Evolutionary conservation across 2,113 vertebrate species (phyloP), one percentile per base, ranked within the genome.

Genomic region (Irena cyanogastra): DNA sequence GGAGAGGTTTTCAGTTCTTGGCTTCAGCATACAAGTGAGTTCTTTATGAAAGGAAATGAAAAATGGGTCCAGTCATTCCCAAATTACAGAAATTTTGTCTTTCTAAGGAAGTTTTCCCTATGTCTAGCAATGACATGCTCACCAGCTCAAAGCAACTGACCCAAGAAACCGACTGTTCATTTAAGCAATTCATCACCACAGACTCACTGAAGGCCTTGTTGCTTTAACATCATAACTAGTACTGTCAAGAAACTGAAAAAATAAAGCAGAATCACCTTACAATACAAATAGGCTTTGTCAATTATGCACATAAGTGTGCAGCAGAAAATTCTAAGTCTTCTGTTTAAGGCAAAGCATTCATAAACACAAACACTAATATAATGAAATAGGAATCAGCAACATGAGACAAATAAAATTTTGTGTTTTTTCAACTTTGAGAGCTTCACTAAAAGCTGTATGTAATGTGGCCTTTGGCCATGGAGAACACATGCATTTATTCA

Each of bases 121-220:
- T 22, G 23, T 72, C 79, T 94, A 84, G 53, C 57, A 89, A 57
- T 23, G 19, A 78, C 42, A 68, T 14, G 69, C 72, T 94, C 83
- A 75, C 14, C 45, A 92, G 77, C 52, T 88, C 50, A 91, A 83
- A 93, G 56, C 64, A 93, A 91, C 71, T 71, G 87, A 83, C 66
- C 39, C 84, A 88, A 95, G 87, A 91, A 94, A 75, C 33, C 3
- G 9, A 77, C 4, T 35, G 52, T 69, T 92, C 33, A 30, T 53
- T 66, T 88, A 52, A 78, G 60, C 53, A 74, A 70, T 92, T 88
- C 41, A 70, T 64, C 79, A 94, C 22, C 83, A 94, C 8, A 88
- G 69, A 84, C 69, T 94, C 80, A 89, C 71, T 83, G 69, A 96
- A 94, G 69, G 86, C 88, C 86, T 92, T 92, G 86, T 31, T 92